phyloP scores from a whole-genome alignment of 2,797 vertebrate genomes.

The Pagetopsis macropterus region DNA sequence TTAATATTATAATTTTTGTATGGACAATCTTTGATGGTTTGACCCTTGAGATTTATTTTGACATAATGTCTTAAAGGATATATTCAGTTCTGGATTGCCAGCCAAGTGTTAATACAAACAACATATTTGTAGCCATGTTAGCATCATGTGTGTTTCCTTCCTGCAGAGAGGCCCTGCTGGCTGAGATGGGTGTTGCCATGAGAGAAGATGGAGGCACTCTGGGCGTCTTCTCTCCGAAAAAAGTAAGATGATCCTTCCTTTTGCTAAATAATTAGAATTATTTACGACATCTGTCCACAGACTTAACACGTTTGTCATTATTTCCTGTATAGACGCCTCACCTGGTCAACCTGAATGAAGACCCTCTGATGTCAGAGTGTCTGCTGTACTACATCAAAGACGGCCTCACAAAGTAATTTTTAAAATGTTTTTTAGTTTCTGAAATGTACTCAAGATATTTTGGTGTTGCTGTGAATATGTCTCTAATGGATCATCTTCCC shows the following conservation, averaged over 20 bases:
- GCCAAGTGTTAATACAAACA: background rate
- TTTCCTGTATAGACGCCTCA: slow-evolving; percentile 90
- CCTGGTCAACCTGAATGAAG: slow-evolving; percentile 97
- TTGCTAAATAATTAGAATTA: background rate
- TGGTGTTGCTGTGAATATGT: background rate
- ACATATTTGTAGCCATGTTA: background rate
- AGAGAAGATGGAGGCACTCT: slow-evolving; percentile 97
- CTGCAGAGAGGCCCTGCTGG: slow-evolving; percentile 93
- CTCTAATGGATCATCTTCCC: background rate
- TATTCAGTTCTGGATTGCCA: background rate
- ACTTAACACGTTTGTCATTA: background rate
- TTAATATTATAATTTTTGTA: too few relatives aligned
- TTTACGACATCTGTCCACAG: background rate
- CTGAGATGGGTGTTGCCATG: slow-evolving; percentile 99
- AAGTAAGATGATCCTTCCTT: slow-evolving; percentile 80
- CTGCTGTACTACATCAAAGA: slow-evolving; percentile 99
- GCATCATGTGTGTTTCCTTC: background rate
- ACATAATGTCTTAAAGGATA: background rate
- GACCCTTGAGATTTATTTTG: background rate
- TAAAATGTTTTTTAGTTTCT: background rate
- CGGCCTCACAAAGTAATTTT: slow-evolving; percentile 91
- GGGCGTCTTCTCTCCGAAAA: slow-evolving; percentile 98
- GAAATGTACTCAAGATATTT: background rate
- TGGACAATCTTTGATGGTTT: background rate
- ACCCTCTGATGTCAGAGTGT: slow-evolving; percentile 98